Conservation (phyloP, 2,113 vertebrate species). For the Cynoglossus semilaevis region DNA sequence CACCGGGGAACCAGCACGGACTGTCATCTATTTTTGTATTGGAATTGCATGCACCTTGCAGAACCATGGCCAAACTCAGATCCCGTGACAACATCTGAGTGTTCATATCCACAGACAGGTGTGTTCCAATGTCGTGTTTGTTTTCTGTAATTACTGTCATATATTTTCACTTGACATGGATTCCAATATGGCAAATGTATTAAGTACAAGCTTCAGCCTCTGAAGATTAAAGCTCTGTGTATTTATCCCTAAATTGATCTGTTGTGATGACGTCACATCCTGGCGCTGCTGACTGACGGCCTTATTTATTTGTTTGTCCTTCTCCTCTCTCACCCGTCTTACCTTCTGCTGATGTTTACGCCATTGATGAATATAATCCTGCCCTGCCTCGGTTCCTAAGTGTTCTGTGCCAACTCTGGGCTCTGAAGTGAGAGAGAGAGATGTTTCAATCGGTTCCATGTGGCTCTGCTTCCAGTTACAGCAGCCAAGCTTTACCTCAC, state of each 20-base stretch:
- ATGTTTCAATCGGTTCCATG: constrained; percentile 32
- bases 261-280: constrained; percentile 15
- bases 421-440: constrained; percentile 5
- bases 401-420: constrained; percentile 6
- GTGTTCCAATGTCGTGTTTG: too few species aligned
- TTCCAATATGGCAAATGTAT: too few species aligned
- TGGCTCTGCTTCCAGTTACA: constrained; percentile 13
- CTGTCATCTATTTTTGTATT: too few species aligned
- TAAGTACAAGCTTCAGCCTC: too few species aligned
- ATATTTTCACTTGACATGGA: too few species aligned
- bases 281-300: background rate
- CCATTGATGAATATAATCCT: constrained; percentile 12
- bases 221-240: background rate
- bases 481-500: background rate
- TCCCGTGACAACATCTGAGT: too few species aligned
- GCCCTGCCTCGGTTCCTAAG: background rate
- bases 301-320: constrained; percentile 9
- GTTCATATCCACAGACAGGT: too few species aligned
- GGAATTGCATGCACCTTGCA: too few species aligned
- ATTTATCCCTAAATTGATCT: constrained; percentile 17
- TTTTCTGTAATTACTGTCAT: too few species aligned
- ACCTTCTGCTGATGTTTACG: background rate
- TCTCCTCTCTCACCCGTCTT: constrained; percentile 2
- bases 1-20: too few species aligned
- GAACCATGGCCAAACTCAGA: too few species aligned